Evolutionary conservation across 2,797 vertebrate species (phyloP).

Genomic region (Labeo calbasu): DNA sequence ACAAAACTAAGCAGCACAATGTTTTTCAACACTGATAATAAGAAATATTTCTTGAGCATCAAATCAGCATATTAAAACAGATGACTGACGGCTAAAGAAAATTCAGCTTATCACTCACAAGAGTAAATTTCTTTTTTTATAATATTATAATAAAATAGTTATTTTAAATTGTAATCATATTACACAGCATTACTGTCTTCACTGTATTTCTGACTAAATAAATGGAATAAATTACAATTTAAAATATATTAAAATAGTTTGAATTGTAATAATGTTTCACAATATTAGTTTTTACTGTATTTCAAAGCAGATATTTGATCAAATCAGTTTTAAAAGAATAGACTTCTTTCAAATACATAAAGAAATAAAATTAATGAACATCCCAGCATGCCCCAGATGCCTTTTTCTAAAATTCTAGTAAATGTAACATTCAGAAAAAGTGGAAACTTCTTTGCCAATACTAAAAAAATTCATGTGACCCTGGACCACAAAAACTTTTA

Average conservation of each 20-base stretch:
- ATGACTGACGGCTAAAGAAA: neutral
- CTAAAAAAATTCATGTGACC: slow-evolving; percentile 72
- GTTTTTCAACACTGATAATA: neutral
- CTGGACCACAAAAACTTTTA: too few species aligned
- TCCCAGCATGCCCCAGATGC: slow-evolving; percentile 21
- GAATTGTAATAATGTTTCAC: neutral
- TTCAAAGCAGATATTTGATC: neutral
- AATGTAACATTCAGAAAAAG: slow-evolving; percentile 76
- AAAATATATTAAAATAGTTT: neutral
- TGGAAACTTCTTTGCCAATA: slow-evolving; percentile 74
- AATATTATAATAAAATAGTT: neutral
- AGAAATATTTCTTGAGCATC: too few species aligned
- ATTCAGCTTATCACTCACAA: too few species aligned
- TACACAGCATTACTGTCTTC: neutral
- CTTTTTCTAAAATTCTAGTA: slow-evolving; percentile 68
- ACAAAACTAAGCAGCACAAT: neutral
- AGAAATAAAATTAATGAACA: neutral
- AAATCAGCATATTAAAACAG: too few species aligned
- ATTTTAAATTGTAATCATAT: neutral
- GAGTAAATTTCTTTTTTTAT: neutral
- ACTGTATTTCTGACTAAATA: neutral
- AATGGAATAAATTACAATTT: neutral
- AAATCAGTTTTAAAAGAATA: neutral
- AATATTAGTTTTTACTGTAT: neutral
- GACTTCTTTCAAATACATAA: neutral